Conservation (phyloP, 2,888 invertebrate species). For the Euspilapteryx auroguttella region DNA sequence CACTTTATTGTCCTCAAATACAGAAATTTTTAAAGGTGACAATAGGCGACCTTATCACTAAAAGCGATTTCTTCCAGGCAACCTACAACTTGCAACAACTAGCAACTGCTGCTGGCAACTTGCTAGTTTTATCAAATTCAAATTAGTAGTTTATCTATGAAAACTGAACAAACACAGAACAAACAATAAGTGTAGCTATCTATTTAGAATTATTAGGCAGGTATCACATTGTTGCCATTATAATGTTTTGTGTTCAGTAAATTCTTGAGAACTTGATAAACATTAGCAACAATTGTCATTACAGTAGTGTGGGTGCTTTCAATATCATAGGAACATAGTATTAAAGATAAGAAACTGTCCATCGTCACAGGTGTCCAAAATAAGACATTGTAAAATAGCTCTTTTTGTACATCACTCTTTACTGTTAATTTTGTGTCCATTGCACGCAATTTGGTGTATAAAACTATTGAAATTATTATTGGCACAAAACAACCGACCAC, state of each 20-base stretch:
- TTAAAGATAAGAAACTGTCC: slow-evolving; percentile 37
- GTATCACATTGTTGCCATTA: slow-evolving; percentile 30
- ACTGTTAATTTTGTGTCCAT: slow-evolving; percentile 27
- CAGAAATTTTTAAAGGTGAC: no score
- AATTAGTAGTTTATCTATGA: no score
- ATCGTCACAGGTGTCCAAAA: slow-evolving; percentile 52
- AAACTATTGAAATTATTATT: slow-evolving; percentile 35
- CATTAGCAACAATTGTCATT: slow-evolving; percentile 41
- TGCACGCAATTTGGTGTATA: slow-evolving; percentile 38
- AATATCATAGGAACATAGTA: slow-evolving; percentile 36
- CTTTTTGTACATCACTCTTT: slow-evolving; percentile 33
- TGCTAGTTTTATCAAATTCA: no score
- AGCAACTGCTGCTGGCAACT: no score
- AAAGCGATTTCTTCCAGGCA: no score
- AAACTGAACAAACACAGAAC: no score
- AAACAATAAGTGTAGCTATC: no score
- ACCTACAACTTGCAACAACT: no score
- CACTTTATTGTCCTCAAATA: no score
- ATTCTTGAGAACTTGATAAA: slow-evolving; percentile 43
- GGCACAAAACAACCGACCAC: slow-evolving; percentile 43
- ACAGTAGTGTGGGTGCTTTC: slow-evolving; percentile 30
- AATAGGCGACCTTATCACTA: no score
- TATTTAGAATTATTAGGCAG: no score
- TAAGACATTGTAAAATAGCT: slow-evolving; percentile 38
- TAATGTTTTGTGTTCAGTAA: slow-evolving; percentile 44